Percentiles rank a stretch among this genome's conserved stretches.
These are phyloP conservation scores for Salpingus planirostris DNA, from an alignment of 2,888 invertebrate species.

Conservation along the genomic window DNA sequence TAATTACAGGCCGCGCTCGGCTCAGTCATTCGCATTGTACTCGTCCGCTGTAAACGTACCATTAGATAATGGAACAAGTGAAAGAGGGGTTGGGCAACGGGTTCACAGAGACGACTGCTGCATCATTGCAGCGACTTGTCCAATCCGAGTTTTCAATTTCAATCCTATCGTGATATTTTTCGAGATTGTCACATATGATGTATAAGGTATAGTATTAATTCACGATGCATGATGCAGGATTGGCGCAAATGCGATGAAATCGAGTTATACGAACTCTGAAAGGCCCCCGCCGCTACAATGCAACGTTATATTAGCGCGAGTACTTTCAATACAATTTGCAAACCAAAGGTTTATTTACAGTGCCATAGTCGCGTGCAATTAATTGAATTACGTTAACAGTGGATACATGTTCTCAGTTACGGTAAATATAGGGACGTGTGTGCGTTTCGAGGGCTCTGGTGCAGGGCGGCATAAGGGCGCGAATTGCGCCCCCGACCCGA, in stretches of 20 bases:
- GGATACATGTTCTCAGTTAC: conserved; percentile 26
- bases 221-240: too few species aligned
- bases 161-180: too few species aligned
- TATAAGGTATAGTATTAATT: too few species aligned
- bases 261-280: too few species aligned
- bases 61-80: conserved; percentile 26
- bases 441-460: conserved; percentile 17
- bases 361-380: conserved; percentile 36
- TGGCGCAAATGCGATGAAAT: too few species aligned
- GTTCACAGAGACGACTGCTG: too few species aligned
- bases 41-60: conserved; percentile 28
- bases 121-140: too few species aligned
- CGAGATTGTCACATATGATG: too few species aligned
- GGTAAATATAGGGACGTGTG: conserved; percentile 21
- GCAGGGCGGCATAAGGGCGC: conserved; percentile 18
- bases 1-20: conserved; percentile 39
- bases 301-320: too few species aligned
- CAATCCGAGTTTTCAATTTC: too few species aligned
- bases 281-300: too few species aligned
- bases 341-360: conserved; percentile 36
- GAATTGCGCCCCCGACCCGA: conserved; percentile 20
- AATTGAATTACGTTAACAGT: conserved; percentile 37
- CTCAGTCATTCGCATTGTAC: conserved; percentile 34
- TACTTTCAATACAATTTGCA: conserved; percentile 32
- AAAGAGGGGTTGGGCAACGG: too few species aligned